Base-by-base conservation (phyloP, 2,797 vertebrate genomes). In the Linurgus olivaceus region DNA sequence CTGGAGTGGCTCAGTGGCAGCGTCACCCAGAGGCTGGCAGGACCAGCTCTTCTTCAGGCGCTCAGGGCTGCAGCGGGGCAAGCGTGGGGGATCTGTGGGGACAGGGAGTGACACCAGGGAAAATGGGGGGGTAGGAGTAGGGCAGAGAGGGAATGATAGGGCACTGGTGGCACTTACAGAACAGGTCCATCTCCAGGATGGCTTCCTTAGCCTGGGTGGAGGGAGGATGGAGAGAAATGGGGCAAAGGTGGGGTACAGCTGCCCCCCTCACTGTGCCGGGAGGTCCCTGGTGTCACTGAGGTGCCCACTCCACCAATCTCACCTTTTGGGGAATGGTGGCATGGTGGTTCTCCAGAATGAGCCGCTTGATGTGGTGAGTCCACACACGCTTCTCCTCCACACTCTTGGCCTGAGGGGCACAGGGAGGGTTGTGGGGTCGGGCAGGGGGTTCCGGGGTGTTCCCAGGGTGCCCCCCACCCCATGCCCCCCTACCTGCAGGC, bases 291-390 rank as follows among this genome's bases (percentile, higher is more conserved):
- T 54, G 59, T 38, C 81, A 83, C 26, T 3, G 3, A 5, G 14
- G 63, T 33, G 13, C n/a, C 72, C 2, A 33, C 10, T 38, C 44
- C 47, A 10, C 44, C 7, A 29, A 6, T 13, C 85, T 88, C 75
- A 99, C 99, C 98, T 98, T 99, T 96, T 98, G 98, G 16, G 99
- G 99, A 45, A 99, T 98, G 65, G 98, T 98, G 88, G 99, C 98
- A 4, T 99, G 99, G 97, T 99, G 99, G 94, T 99, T 99, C 97
- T 99, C 99, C 68, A 99, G 97, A 88, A 99, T 99, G 62, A 99
- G 99, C 79, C 99, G 98, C 97, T 99, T 99, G 81, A 99, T 99
- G 93, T 99, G 99, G 96, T 99, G 99, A 52, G 98, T 98, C 99
- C 99, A 99, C 31, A 98, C 50, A 3, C 98, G 98, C 96, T 99